Conservation (phyloP, 2,797 vertebrate genomes). For the Arctocebus calabarensis region DNA sequence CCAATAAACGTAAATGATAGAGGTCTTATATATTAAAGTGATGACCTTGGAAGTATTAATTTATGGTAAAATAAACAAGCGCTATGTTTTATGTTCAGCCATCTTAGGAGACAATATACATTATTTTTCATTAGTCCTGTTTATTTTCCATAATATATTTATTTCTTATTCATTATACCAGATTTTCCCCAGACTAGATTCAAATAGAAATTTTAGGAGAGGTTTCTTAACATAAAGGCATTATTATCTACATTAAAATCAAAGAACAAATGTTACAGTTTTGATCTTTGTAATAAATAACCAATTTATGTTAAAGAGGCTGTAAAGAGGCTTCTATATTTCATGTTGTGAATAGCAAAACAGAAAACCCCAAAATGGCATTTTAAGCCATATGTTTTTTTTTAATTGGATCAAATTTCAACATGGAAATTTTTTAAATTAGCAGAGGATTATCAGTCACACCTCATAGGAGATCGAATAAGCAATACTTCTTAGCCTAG, state of each 20-base stretch:
- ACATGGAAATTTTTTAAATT: slow-evolving; percentile 57
- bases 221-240: not conserved
- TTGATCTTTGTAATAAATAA: slow-evolving; percentile 44
- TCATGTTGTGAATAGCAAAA: not conserved
- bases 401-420: not conserved
- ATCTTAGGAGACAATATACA: not conserved
- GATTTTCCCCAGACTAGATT: not conserved
- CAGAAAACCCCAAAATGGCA: not conserved
- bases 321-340: not conserved
- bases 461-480: slow-evolving; percentile 48
- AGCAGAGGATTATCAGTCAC: slow-evolving; percentile 42
- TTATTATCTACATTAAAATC: slow-evolving; percentile 32
- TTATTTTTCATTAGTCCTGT: not conserved
- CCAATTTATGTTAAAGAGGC: slow-evolving; percentile 25
- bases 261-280: slow-evolving; percentile 17
- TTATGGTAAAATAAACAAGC: not conserved
- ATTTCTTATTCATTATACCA: slow-evolving; percentile 18
- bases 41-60: not conserved
- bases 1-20: not conserved
- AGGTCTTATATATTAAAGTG: not conserved
- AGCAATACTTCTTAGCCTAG: slow-evolving; percentile 62
- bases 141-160: slow-evolving; percentile 26
- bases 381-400: slow-evolving; percentile 54
- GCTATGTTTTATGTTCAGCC: not conserved
- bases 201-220: slow-evolving; percentile 15